Evolutionary conservation across 92 coral and sea anemone species (phyloP).

Genomic region (Pocillopora grandis): DNA sequence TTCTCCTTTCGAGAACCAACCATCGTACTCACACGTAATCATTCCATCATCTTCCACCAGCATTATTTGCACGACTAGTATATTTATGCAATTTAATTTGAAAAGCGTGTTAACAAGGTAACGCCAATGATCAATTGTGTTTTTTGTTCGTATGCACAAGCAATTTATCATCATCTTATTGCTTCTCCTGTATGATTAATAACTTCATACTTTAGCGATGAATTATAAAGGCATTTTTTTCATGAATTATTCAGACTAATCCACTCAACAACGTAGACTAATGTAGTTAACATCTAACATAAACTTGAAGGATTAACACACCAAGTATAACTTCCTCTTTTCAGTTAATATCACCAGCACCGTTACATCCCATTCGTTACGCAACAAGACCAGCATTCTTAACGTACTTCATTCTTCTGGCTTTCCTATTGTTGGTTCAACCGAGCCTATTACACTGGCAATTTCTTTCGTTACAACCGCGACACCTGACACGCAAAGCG

Average conservation of each 20-base stretch:
- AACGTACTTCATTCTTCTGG: constrained; percentile 32
- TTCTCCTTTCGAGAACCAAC: too few relatives aligned
- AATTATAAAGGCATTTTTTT: background rate
- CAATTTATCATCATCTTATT: too few relatives aligned
- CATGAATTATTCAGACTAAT: background rate
- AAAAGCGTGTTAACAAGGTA: too few relatives aligned
- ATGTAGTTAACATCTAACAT: background rate
- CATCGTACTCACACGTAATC: too few relatives aligned
- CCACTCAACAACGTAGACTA: too few relatives aligned
- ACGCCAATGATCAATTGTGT: too few relatives aligned
- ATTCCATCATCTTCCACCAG: too few relatives aligned
- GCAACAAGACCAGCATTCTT: constrained; percentile 33
- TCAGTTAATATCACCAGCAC: constrained; percentile 43
- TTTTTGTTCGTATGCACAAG: too few relatives aligned
- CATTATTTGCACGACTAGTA: too few relatives aligned
- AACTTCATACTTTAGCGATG: background rate
- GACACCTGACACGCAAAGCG: constrained; percentile 3
- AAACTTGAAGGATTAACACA: background rate
- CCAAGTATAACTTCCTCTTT: constrained; percentile 14
- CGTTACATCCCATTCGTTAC: constrained; percentile 18
- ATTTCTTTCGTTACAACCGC: constrained; percentile 29
- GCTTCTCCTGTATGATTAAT: too few relatives aligned
- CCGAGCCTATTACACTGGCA: constrained; percentile 38
- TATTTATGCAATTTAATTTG: too few relatives aligned
- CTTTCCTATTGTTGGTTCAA: constrained; percentile 36